Evolutionary conservation across 92 coral and sea anemone species (phyloP).

Genomic region (Epizoanthus rinbou): DNA sequence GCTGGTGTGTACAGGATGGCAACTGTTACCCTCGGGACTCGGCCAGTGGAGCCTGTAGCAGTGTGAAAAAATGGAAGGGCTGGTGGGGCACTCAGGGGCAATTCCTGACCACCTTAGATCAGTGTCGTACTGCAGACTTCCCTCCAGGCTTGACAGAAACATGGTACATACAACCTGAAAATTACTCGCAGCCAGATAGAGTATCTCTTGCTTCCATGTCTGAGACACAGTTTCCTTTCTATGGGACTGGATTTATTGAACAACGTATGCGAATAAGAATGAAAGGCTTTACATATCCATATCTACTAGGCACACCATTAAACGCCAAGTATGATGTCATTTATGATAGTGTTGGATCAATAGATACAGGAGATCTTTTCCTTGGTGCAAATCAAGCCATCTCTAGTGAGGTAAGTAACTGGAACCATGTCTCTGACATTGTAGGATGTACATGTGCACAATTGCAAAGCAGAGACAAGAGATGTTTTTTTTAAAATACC

Average conservation of each 20-base stretch:
- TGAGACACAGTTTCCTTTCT: constrained; percentile 12
- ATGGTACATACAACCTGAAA: constrained; percentile 3
- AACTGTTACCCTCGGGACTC: constrained; percentile 76
- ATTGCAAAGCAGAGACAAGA: no score
- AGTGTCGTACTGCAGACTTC: constrained; percentile 74
- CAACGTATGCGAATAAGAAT: neutral
- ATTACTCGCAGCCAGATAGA: constrained; percentile 60
- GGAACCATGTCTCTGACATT: neutral
- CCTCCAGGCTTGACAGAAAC: constrained; percentile 86
- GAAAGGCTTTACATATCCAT: constrained; percentile 85
- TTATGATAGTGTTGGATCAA: neutral
- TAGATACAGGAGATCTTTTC: neutral
- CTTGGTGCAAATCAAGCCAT: constrained; percentile 13
- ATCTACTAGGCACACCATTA: constrained; percentile 34
- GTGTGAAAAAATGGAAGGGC: constrained; percentile 52
- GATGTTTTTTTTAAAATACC: no score
- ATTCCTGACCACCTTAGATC: constrained; percentile 57
- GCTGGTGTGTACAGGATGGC: constrained; percentile 99
- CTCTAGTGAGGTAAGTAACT: constrained; percentile 21
- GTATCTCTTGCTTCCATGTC: constrained; percentile 48
- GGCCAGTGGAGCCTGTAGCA: constrained; percentile 74
- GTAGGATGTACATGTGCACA: no score
- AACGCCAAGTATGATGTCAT: constrained; percentile 14
- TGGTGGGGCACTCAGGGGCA: constrained; percentile 93
- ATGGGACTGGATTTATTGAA: neutral